Evolutionary conservation across 1,140 invertebrate species (phyloP), one percentile per base, ranked within the genome.

Genomic region (Rhopalosiphum padi): DNA sequence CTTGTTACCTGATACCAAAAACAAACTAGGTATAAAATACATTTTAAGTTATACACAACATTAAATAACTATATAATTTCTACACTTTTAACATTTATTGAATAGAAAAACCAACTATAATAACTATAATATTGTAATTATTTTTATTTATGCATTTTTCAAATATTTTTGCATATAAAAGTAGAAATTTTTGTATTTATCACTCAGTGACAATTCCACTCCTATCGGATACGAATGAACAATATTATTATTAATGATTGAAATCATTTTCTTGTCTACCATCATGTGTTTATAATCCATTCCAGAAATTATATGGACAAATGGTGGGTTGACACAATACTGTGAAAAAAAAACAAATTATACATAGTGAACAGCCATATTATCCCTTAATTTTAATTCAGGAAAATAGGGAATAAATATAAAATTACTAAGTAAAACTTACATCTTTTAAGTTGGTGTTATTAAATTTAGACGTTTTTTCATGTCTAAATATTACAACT

Each of bases 101-200:
- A n/a, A 68, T 30, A 68, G 9, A n/a, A 30, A 55, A 60, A 30
- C 55, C 25, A 60, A 30, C 25, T 60, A 60, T 2, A 41, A 41
- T 8, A 60, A 30, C 25, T 60, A 60, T 2, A 11, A 60, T 68
- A 68, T 68, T 25, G 9, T n/a, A 5, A 30, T 68, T 15, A 30
- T 68, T 68, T 60, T 25, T 30, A 43, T 43, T 25, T 25, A 43
- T 41, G 41, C 4, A 85, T 43, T 25, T 43, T 43, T 55, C 37
- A n/a, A 55, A 9, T 22, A 37, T 25, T 89, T 37, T 53, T 53
- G 37, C n/a, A 25, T 11, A 11, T 37, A 6, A 25, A 60, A 90
- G 18, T 90, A 90, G 1, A 55, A 60, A 30, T 90, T 90, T n/a
- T 43, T 60, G 37, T 90, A 90, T 90, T 90, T 90, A 30, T 90